A percentile compares a stretch with the other conserved stretches of the same genome.
Conservation (phyloP, 2,797 vertebrate genomes). For the Novumbra hubbsi region DNA sequence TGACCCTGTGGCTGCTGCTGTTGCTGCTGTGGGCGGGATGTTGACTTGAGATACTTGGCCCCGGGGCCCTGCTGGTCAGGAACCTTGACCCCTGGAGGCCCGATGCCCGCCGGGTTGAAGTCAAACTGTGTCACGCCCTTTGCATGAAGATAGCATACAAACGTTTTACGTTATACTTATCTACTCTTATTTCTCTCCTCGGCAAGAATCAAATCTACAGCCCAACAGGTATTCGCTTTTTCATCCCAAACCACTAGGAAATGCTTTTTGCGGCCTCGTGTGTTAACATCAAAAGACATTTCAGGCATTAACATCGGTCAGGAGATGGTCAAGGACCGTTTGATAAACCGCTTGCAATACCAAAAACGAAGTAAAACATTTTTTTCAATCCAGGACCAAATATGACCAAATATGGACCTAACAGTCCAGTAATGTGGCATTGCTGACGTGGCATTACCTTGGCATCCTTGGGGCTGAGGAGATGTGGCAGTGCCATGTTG, state of each 20-base stretch:
- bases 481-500: constrained; percentile 85
- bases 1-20: constrained; percentile 66
- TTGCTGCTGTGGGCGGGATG: constrained; percentile 84
- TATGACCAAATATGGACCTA: background rate
- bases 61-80: constrained; percentile 66
- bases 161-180: too few species aligned
- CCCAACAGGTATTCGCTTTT: too few species aligned
- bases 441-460: background rate
- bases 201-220: too few species aligned
- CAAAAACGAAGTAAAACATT: background rate
- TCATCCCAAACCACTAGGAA: background rate
- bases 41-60: constrained; percentile 85
- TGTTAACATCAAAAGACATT: background rate
- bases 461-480: constrained; percentile 93
- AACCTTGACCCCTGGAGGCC: constrained; percentile 39
- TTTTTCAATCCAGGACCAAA: too few species aligned
- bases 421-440: background rate
- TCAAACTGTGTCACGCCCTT: constrained; percentile 95
- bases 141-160: background rate
- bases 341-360: background rate
- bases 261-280: background rate
- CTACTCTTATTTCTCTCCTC: too few species aligned
- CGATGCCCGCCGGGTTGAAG: constrained; percentile 80
- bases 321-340: background rate
- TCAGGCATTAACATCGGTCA: background rate